Conservation (phyloP, 2,888 invertebrate species). For the Ormyrus nitidulus region DNA sequence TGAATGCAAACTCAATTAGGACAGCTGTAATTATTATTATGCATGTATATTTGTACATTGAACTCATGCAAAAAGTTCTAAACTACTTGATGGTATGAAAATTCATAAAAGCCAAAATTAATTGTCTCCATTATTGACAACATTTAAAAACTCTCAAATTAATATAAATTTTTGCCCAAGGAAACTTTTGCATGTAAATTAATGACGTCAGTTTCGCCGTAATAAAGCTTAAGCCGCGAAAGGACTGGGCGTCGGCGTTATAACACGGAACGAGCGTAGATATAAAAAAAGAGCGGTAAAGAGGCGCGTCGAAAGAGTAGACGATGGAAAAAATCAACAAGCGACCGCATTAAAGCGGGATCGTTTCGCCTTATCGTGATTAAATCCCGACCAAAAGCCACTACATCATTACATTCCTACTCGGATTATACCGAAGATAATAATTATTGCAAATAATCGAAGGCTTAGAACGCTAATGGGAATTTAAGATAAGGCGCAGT, state of each 20-base stretch:
- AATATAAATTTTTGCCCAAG: too few relatives aligned
- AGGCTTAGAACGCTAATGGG: too few relatives aligned
- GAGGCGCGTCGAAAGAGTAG: not conserved
- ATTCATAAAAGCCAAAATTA: too few relatives aligned
- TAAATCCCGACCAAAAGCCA: constrained; percentile 41
- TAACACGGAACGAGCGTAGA: not conserved
- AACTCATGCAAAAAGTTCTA: too few relatives aligned
- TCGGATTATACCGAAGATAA: too few relatives aligned
- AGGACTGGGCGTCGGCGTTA: not conserved
- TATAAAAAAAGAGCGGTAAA: constrained; percentile 27
- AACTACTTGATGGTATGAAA: too few relatives aligned
- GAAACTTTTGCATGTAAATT: constrained; percentile 15
- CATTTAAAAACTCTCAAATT: too few relatives aligned
- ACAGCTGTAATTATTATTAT: not conserved
- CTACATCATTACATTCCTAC: constrained; percentile 35
- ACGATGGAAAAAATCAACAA: constrained; percentile 38
- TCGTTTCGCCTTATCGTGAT: constrained; percentile 55
- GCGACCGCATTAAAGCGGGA: constrained; percentile 31
- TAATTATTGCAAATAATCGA: too few relatives aligned
- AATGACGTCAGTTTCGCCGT: constrained; percentile 14
- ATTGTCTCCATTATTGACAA: too few relatives aligned
- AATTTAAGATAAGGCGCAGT: too few relatives aligned
- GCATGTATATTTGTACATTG: too few relatives aligned
- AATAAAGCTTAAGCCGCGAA: constrained; percentile 15
- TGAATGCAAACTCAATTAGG: constrained; percentile 29